phyloP scores from a whole-genome alignment of 2,888 invertebrate genomes.

The Polydrusus tereticollis region DNA sequence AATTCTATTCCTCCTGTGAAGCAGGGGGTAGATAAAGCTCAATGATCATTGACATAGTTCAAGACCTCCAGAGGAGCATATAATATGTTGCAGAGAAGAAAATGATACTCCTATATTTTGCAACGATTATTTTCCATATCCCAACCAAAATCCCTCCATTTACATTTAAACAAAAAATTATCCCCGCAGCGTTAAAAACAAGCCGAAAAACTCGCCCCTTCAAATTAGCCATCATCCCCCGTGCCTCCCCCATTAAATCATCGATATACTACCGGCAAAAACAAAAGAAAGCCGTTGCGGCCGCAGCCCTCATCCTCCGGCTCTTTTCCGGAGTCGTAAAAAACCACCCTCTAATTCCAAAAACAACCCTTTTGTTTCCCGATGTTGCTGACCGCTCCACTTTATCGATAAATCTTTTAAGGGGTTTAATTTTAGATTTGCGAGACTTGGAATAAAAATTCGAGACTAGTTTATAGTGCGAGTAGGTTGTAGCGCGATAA shows the following conservation, averaged over 20 bases:
- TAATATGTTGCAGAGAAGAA: too few species aligned
- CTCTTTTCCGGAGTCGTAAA: constrained; percentile 45
- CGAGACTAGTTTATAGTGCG: too few species aligned
- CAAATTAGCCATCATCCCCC: constrained; percentile 37
- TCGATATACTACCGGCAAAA: constrained; percentile 50
- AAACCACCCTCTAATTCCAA: constrained; percentile 49
- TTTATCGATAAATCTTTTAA: constrained; percentile 48
- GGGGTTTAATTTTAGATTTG: constrained; percentile 3
- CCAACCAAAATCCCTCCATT: background rate
- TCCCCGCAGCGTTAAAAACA: constrained; percentile 24
- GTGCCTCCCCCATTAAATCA: constrained; percentile 41
- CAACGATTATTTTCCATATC: too few species aligned
- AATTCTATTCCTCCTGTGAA: too few species aligned
- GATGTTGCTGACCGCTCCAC: constrained; percentile 46
- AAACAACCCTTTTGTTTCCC: constrained; percentile 51
- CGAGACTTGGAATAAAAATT: too few species aligned
- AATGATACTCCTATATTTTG: too few species aligned
- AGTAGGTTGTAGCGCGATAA: too few species aligned
- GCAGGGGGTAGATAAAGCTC: too few species aligned
- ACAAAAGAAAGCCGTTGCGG: constrained; percentile 50
- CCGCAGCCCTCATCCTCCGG: constrained; percentile 43
- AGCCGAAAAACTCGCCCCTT: constrained; percentile 39
- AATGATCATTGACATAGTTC: too few species aligned
- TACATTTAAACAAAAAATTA: background rate
- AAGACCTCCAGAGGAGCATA: too few species aligned